These are phyloP conservation scores for Xiphophorus hellerii DNA, from an alignment of 2,113 vertebrate species.

Conservation along the genomic window DNA sequence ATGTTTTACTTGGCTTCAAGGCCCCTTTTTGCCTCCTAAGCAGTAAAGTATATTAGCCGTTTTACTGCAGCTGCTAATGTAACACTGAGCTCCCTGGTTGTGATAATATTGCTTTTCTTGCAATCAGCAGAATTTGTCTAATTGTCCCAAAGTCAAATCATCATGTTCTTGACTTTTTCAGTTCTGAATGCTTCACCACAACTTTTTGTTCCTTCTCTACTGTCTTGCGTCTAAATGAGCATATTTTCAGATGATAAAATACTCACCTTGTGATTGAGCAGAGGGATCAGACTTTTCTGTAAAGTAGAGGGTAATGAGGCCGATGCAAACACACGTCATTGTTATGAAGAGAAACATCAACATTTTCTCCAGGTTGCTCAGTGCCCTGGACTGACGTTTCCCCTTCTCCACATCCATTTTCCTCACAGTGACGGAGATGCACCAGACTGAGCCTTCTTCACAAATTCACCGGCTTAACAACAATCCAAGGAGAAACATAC, in stretches of 20 bases:
- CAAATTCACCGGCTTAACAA: conserved; percentile 9
- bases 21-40: too few species aligned
- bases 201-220: too few species aligned
- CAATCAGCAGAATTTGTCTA: too few species aligned
- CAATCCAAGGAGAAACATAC: neutral
- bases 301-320: conserved; percentile 69
- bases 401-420: conserved; percentile 51
- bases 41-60: too few species aligned
- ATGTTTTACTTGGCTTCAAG: too few species aligned
- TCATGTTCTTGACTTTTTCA: neutral
- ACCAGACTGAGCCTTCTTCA: conserved; percentile 4
- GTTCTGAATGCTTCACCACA: neutral
- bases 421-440: neutral
- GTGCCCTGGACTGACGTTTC: conserved; percentile 13
- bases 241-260: neutral
- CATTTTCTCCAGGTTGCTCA: conserved; percentile 72
- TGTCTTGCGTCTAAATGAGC: neutral
- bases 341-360: conserved; percentile 77
- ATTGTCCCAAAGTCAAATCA: too few species aligned
- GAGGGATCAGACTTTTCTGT: conserved; percentile 29
- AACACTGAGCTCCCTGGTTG: too few species aligned
- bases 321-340: conserved; percentile 69
- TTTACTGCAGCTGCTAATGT: too few species aligned
- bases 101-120: too few species aligned
- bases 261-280: conserved; percentile 59